A percentile compares a stretch with the other conserved stretches of the same genome.
phyloP scores from a whole-genome alignment of 2,888 invertebrate species.

The Mythimna albipuncta region DNA sequence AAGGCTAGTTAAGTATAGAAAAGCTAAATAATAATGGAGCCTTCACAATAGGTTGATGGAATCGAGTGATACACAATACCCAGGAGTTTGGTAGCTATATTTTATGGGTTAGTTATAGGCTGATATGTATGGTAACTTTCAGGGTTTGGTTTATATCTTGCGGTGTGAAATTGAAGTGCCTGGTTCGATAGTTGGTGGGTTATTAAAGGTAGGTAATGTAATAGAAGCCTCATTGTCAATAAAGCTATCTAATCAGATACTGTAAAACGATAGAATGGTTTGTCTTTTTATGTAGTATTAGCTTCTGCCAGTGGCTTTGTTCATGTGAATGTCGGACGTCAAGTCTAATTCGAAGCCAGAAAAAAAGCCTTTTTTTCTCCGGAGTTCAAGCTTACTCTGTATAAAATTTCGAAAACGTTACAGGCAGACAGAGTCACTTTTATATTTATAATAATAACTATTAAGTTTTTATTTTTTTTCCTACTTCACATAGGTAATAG shows the following conservation, averaged over 20 bases:
- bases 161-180: conserved; percentile 23
- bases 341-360: too few relatives aligned
- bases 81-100: conserved; percentile 62
- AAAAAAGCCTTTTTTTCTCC: too few relatives aligned
- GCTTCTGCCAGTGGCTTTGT: too few relatives aligned
- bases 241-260: background rate
- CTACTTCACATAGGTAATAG: too few relatives aligned
- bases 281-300: background rate
- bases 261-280: background rate
- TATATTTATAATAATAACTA: too few relatives aligned
- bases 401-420: too few relatives aligned
- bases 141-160: conserved; percentile 48
- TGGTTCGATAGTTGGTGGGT: background rate
- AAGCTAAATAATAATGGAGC: conserved; percentile 77
- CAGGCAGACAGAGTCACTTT: too few relatives aligned
- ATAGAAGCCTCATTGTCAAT: background rate
- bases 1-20: conserved; percentile 71
- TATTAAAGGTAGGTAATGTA: conserved; percentile 3
- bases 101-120: conserved; percentile 61
- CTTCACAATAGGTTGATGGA: conserved; percentile 75
- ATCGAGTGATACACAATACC: conserved; percentile 80
- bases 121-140: conserved; percentile 50
- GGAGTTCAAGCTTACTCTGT: too few relatives aligned
- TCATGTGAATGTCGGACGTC: too few relatives aligned
- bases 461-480: too few relatives aligned